Evolutionary conservation across 1,140 invertebrate genomes (phyloP), one percentile per base, ranked within the genome.

Genomic region (Meloidogyne chitwoodi): DNA sequence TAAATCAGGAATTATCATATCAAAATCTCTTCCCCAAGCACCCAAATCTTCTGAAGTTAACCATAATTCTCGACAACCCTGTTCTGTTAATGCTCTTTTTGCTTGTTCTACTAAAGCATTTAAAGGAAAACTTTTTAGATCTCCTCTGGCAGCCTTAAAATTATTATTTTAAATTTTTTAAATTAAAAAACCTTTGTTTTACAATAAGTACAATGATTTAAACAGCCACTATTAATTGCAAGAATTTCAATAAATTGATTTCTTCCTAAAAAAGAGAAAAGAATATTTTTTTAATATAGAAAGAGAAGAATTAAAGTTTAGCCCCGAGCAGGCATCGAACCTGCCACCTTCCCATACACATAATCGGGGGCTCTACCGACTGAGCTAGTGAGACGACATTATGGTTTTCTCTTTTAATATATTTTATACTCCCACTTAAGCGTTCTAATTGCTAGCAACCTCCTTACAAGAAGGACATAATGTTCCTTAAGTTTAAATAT

Each of bases 151-250:
- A 88, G 70, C 70, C 70, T 73, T n/a, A 62, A 73, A 71, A 61
- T 31, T 96, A 34, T n/a, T n/a, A n/a, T 19, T 31, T 16, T 29
- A 65, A 27, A 65, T n/a, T 1, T n/a, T 16, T 34, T 19, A 44
- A 31, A 22, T 4, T 24, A 65, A 27, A 12, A 65, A 48, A 76
- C 94, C 87, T 98, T 98, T 0, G 96, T 99, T 88, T 98, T 98
- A 85, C 96, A 98, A 87, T 98, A 99, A 0, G 96, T 98, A 87
- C 96, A 99, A 81, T 97, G 93, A 89, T 99, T 99, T 5, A 99
- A 88, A 86, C 96, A 99, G 0, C 95, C 96, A 2, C 94, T 97
- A 88, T 95, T 98, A 19, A 99, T 96, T 0, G 96, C 91, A 79
- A 99, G 96, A 69, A 99, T 98, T 90, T 99, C 96, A 78, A 99